Conservation (phyloP, 2,113 vertebrate species). For the Cyphomyrus discorhynchus region DNA sequence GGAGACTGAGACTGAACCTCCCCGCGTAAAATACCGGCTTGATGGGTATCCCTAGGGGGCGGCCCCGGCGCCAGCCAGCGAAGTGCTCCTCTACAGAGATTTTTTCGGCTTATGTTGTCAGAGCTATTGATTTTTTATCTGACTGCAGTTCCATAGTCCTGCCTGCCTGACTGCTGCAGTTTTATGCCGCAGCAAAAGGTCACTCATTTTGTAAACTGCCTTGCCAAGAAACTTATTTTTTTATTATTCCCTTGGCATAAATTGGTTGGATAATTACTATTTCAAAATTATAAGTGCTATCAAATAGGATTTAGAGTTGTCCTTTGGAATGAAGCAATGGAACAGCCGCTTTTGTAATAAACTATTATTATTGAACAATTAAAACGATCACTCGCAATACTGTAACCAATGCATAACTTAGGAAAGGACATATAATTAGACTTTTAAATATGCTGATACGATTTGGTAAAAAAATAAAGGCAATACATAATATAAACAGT, state of each 20-base stretch:
- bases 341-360: conserved; percentile 33
- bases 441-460: conserved; percentile 70
- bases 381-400: conserved; percentile 59
- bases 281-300: background rate
- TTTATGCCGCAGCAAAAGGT: conserved; percentile 8
- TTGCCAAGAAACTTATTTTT: background rate
- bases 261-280: background rate
- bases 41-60: background rate
- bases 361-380: conserved; percentile 40
- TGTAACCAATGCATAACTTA: conserved; percentile 68
- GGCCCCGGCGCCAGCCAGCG: background rate
- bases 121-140: conserved; percentile 13
- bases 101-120: conserved; percentile 3
- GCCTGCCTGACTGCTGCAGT: conserved; percentile 18
- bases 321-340: background rate
- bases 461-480: conserved; percentile 72
- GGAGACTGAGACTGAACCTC: background rate
- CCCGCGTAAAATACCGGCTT: background rate
- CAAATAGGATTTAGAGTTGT: background rate
- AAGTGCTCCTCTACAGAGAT: background rate
- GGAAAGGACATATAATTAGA: conserved; percentile 60
- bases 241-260: background rate
- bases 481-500: conserved; percentile 48
- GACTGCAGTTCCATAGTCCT: background rate
- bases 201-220: background rate